Percentiles rank a stretch among this genome's conserved stretches.
phyloP scores from a whole-genome alignment of 1,140 invertebrate genomes.

The Ectropis grisescens region DNA sequence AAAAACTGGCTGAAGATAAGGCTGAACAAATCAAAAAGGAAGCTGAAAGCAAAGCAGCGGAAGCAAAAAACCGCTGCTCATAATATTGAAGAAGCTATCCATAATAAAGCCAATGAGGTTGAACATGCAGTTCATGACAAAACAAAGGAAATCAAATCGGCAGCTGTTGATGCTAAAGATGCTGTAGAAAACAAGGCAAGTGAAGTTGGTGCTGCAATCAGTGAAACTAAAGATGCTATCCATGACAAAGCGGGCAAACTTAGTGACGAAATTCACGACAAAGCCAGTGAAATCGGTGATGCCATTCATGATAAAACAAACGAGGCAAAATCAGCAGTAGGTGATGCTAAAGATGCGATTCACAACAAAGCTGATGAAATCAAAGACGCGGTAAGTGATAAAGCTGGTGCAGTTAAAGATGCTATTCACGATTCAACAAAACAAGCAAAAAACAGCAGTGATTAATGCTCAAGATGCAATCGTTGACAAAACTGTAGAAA shows the following conservation, averaged over 20 bases:
- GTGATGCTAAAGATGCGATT: conserved; percentile 6
- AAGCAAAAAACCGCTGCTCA: too few relatives aligned
- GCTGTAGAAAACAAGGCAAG: conserved; percentile 5
- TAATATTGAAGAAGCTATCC: neutral
- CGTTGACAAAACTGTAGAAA: conserved; percentile 4
- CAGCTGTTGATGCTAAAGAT: conserved; percentile 2
- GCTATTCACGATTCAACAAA: neutral
- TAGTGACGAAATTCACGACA: conserved; percentile 8
- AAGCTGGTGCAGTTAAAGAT: conserved; percentile 6
- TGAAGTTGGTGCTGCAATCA: neutral
- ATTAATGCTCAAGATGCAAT: conserved; percentile 8
- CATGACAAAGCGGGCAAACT: conserved; percentile 11
- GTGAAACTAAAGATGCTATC: conserved; percentile 8
- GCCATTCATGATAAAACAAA: conserved; percentile 10
- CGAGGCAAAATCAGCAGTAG: too few relatives aligned
- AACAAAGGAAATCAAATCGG: conserved; percentile 1
- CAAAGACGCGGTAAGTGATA: conserved; percentile 10
- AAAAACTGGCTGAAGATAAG: conserved; percentile 11
- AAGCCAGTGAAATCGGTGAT: conserved; percentile 11
- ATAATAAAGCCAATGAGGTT: conserved; percentile 10
- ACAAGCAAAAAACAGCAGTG: conserved; percentile 1
- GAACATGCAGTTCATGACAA: conserved; percentile 10
- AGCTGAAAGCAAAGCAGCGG: conserved; percentile 11
- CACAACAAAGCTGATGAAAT: conserved; percentile 13
- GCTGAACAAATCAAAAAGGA: conserved; percentile 12